Percentiles rank a stretch among this genome's conserved stretches.
These are phyloP conservation scores for Anguilla pacifica DNA, from an alignment of 2,797 vertebrate genomes.

Conservation along the genomic window DNA sequence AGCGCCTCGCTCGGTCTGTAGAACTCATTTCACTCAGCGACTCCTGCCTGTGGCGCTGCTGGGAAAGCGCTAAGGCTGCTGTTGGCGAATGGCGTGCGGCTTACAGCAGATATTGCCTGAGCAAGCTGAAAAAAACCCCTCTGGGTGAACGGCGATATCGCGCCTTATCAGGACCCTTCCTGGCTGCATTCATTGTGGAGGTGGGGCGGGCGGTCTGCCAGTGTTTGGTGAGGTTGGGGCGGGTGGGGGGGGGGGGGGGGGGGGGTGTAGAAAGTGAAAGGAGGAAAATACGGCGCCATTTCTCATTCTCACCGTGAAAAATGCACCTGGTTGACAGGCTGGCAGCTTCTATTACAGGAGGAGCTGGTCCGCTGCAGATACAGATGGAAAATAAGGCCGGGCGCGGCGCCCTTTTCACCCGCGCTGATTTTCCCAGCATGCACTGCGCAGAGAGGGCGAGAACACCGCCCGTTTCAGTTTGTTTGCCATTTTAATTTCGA, in stretches of 20 bases:
- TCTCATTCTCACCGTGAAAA: slow-evolving; percentile 36
- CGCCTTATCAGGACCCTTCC: slow-evolving; percentile 17
- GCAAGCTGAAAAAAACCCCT: not conserved
- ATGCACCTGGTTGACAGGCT: slow-evolving; percentile 39
- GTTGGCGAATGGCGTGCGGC: not conserved
- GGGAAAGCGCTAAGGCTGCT: not conserved
- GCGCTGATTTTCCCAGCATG: not conserved
- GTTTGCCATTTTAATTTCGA: not conserved
- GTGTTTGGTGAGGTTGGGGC: not conserved
- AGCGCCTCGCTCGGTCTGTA: not conserved
- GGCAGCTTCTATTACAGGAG: slow-evolving; percentile 44
- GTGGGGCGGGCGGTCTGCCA: not conserved
- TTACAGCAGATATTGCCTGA: slow-evolving; percentile 3
- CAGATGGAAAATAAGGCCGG: slow-evolving; percentile 49
- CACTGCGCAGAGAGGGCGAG: not conserved
- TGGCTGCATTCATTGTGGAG: not conserved
- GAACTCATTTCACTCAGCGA: not conserved
- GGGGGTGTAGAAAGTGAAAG: not conserved
- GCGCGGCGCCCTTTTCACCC: slow-evolving; percentile 16
- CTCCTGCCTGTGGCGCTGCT: not conserved
- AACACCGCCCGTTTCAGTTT: not conserved
- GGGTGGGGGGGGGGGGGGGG: not conserved
- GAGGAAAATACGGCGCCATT: slow-evolving; percentile 20
- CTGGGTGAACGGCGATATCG: slow-evolving; percentile 1
- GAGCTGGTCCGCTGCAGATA: slow-evolving; percentile 34